phyloP scores from a whole-genome alignment of 2,888 invertebrate genomes.

The Peribatodes rhomboidaria region DNA sequence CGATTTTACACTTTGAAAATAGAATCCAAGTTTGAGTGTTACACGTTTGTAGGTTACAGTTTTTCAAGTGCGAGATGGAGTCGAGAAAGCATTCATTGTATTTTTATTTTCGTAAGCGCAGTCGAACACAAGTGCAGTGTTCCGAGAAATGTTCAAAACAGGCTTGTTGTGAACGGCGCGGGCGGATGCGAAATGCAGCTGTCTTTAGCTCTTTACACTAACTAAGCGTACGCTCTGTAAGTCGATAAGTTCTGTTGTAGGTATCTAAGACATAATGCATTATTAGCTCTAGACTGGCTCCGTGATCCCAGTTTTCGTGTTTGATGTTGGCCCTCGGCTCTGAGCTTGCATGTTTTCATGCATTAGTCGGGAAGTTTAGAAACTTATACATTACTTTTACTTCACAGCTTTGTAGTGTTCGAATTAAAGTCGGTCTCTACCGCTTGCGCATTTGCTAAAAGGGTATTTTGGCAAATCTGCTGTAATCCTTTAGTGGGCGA shows the following conservation, averaged over 20 bases:
- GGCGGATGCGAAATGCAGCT: constrained; percentile 64
- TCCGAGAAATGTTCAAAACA: constrained; percentile 74
- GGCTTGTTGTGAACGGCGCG: constrained; percentile 53
- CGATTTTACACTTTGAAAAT: constrained; percentile 48
- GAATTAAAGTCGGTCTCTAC: too few relatives aligned
- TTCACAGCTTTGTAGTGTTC: too few relatives aligned
- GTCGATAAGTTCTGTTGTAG: constrained; percentile 34
- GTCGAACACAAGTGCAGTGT: constrained; percentile 76
- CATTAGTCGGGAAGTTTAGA: too few relatives aligned
- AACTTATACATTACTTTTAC: too few relatives aligned
- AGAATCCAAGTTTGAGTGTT: constrained; percentile 49
- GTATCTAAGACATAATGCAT: too few relatives aligned
- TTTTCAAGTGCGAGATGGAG: constrained; percentile 48
- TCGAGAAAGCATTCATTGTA: constrained; percentile 79
- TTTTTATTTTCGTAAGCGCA: constrained; percentile 77
- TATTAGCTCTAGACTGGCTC: too few relatives aligned
- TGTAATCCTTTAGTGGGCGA: too few relatives aligned
- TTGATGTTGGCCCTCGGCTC: too few relatives aligned
- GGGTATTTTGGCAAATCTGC: too few relatives aligned
- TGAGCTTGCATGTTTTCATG: too few relatives aligned
- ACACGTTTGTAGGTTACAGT: constrained; percentile 53
- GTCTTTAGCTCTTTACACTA: constrained; percentile 37
- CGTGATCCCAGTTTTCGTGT: too few relatives aligned
- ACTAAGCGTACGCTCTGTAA: constrained; percentile 2
- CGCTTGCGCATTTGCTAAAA: too few relatives aligned